A percentile compares a stretch with the other conserved stretches of the same genome.
phyloP scores from a whole-genome alignment of 2,113 vertebrate genomes.

The Cyprinodon variegatus region DNA sequence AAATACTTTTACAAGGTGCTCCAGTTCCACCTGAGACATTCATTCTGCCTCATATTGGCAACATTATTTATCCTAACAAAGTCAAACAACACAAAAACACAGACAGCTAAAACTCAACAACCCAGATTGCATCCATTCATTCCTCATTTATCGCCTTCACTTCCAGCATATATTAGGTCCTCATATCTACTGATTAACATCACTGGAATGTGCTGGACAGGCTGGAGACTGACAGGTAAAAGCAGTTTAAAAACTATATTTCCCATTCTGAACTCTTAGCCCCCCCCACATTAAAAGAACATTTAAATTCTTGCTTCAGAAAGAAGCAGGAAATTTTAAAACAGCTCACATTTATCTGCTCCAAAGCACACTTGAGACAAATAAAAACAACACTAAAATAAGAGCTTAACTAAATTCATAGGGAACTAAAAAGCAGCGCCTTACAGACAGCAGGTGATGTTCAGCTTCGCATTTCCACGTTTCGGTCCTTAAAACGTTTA shows the following conservation, averaged over 20 bases:
- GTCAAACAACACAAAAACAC: conserved; percentile 19
- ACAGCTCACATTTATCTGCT: conserved; percentile 43
- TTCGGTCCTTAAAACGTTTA: conserved; percentile 25
- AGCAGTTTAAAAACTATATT: not conserved
- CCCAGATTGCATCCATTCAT: conserved; percentile 24
- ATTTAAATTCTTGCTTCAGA: conserved; percentile 7
- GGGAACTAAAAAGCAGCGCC: conserved; percentile 32
- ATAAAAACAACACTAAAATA: conserved; percentile 45
- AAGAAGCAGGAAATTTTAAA: conserved; percentile 39
- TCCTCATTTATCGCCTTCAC: conserved; percentile 20
- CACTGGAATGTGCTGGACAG: conserved; percentile 58
- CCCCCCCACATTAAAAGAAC: conserved; percentile 11
- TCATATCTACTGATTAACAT: conserved; percentile 49
- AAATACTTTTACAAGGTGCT: not conserved
- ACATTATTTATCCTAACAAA: conserved; percentile 18
- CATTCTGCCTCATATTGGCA: not conserved
- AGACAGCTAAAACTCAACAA: not conserved
- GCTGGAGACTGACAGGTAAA: conserved; percentile 15
- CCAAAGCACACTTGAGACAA: conserved; percentile 41
- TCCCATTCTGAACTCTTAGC: not conserved
- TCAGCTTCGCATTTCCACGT: not conserved
- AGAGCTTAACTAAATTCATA: conserved; percentile 12
- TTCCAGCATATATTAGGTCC: conserved; percentile 18
- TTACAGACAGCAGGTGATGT: conserved; percentile 30
- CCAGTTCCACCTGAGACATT: conserved; percentile 18